phyloP scores from a whole-genome alignment of 2,797 vertebrate genomes.

The Anguilla anguilla region DNA sequence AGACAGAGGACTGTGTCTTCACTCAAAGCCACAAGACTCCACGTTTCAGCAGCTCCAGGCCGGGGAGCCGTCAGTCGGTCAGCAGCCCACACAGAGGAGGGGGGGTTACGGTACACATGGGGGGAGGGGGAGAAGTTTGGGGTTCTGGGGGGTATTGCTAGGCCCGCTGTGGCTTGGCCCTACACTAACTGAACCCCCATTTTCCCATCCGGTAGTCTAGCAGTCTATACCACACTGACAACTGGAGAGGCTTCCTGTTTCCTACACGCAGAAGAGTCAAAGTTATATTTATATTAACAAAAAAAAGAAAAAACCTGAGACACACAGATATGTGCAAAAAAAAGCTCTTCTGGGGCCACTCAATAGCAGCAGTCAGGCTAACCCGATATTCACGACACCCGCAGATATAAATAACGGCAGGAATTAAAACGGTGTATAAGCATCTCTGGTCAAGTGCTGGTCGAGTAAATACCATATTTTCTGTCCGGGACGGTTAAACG shows the following conservation, averaged over 20 bases:
- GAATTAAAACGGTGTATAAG: slow-evolving; percentile 23
- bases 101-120: background rate
- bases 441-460: slow-evolving; percentile 5
- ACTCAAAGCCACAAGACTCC: slow-evolving; percentile 54
- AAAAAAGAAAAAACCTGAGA: slow-evolving; percentile 35
- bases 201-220: background rate
- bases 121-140: background rate
- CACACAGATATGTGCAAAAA: slow-evolving; percentile 24
- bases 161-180: slow-evolving; percentile 20
- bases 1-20: slow-evolving; percentile 46
- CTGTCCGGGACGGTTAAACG: slow-evolving; percentile 18
- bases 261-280: background rate
- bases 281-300: background rate
- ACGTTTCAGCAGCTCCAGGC: slow-evolving; percentile 38
- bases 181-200: slow-evolving; percentile 20
- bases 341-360: background rate
- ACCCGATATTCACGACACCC: background rate
- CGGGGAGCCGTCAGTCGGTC: slow-evolving; percentile 33
- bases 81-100: slow-evolving; percentile 20
- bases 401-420: slow-evolving; percentile 18
- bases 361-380: background rate
- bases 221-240: background rate
- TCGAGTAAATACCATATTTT: slow-evolving; percentile 27
- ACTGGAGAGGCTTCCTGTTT: background rate
- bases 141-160: background rate